These are phyloP conservation scores for Sardinella longiceps DNA, from an alignment of 2,797 vertebrate genomes.

Conservation along the genomic window DNA sequence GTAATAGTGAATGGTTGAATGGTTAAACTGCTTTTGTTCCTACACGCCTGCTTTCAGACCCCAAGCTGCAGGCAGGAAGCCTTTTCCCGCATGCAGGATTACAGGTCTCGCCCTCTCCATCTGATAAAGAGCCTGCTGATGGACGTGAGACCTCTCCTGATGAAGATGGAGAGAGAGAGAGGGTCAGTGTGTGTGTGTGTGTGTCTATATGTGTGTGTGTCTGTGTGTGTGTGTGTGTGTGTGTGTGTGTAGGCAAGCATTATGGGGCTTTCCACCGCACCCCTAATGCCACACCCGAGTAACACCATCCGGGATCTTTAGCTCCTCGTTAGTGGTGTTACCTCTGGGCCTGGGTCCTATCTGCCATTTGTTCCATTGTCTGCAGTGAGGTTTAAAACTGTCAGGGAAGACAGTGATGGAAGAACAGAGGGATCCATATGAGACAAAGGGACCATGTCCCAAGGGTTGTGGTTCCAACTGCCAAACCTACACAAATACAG, in stretches of 20 bases:
- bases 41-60: background rate
- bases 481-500: constrained; percentile 25
- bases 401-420: constrained; percentile 28
- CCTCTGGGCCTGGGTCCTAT: constrained; percentile 30
- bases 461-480: constrained; percentile 45
- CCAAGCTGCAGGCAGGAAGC: background rate
- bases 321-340: constrained; percentile 40
- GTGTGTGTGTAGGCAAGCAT: background rate
- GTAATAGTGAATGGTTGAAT: background rate
- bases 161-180: constrained; percentile 21
- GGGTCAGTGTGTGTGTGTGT: constrained; percentile 18
- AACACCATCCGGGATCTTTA: constrained; percentile 39
- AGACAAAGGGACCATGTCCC: constrained; percentile 49
- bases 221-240: background rate
- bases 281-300: constrained; percentile 7
- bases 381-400: constrained; percentile 35
- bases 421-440: constrained; percentile 38
- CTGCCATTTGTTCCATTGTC: constrained; percentile 46
- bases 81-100: background rate
- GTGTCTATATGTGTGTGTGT: background rate
- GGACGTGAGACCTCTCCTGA: constrained; percentile 24
- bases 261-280: too few relatives aligned
- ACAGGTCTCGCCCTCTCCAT: background rate
- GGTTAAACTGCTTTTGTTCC: background rate
- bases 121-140: background rate